Percentiles rank a stretch among this genome's conserved stretches.
phyloP scores from a whole-genome alignment of 2,797 vertebrate species.

The Tapirus indicus region DNA sequence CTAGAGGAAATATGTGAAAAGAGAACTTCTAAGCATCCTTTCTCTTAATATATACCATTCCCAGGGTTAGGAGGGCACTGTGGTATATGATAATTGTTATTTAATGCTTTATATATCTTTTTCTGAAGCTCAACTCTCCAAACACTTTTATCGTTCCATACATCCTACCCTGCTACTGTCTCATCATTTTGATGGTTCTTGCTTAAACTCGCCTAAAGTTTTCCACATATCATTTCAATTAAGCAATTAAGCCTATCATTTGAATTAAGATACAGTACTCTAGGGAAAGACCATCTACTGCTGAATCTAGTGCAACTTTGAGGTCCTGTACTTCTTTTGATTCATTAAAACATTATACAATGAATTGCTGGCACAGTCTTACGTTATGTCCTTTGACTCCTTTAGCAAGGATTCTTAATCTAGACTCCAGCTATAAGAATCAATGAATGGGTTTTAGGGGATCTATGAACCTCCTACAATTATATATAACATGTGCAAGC shows the following conservation, averaged over 20 bases:
- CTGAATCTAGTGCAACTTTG: not conserved
- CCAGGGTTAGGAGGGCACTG: not conserved
- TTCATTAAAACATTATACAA: conserved; percentile 15
- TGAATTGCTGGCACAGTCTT: not conserved
- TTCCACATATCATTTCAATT: not conserved
- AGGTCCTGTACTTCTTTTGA: not conserved
- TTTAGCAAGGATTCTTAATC: not conserved
- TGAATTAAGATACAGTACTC: not conserved
- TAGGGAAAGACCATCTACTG: not conserved
- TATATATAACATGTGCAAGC: not conserved
- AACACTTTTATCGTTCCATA: not conserved
- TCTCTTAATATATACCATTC: not conserved
- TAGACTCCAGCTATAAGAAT: not conserved
- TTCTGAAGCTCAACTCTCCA: not conserved
- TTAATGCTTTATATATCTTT: not conserved
- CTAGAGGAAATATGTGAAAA: not conserved
- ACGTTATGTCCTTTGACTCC: not conserved
- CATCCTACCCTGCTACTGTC: not conserved
- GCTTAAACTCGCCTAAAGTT: not conserved
- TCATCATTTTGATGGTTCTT: conserved; percentile 11
- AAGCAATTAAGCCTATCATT: not conserved
- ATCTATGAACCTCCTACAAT: not conserved
- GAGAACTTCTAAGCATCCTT: not conserved
- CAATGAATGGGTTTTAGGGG: not conserved
- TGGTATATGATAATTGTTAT: not conserved